Evolutionary conservation across 30 jellyfish, hydroid and myxozoan species (phyloP), one percentile per base, ranked within the genome.

Genomic region (Hydra vulgaris): DNA sequence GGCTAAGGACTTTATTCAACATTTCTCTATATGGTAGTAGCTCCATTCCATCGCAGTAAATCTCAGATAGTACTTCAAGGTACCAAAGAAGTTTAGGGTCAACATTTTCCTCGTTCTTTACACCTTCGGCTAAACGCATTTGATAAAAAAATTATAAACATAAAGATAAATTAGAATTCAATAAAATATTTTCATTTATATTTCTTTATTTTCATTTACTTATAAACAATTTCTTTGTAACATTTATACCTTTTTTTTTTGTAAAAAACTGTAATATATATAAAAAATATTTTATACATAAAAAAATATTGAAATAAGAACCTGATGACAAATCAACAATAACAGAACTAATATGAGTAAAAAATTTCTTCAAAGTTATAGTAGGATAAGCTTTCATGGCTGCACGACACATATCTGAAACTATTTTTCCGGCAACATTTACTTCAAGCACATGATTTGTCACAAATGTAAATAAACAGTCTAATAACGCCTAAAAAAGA

Each of bases 381-480:
- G 85, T 74, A 12, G 95, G 94, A 56, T 82, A 70, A 8, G 97
- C 95, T 89, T 83, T 83, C 18, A 80, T 95, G 18, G 98, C 98
- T 23, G 95, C 98, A 55, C 96, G 79, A 25, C 92, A 92, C 98
- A 91, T 87, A 61, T 91, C 95, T 0, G 98, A 79, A 23, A 85
- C 96, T 95, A 91, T 86, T 53, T 86, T 86, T 18, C 98, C 98
- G 23, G 98, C 96, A 18, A 91, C 91, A 21, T 95, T 83, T 0
- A 91, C 98, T 70, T 91, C 98, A 66, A 91, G 85, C n/a, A 91
- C 98, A n/a, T 95, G 88, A 18, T 95, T 76, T 27, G 84, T 84
- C 26, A 95, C 85, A 73, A 82, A 91, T 20, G 80, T 81, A 80
- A 86, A 91, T 24, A 91, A 61, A 23, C 88, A 53, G 55, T 85